Evolutionary conservation across 1,140 invertebrate genomes (phyloP), one percentile per base, ranked within the genome.

Genomic region (Zaprionus ornatus): DNA sequence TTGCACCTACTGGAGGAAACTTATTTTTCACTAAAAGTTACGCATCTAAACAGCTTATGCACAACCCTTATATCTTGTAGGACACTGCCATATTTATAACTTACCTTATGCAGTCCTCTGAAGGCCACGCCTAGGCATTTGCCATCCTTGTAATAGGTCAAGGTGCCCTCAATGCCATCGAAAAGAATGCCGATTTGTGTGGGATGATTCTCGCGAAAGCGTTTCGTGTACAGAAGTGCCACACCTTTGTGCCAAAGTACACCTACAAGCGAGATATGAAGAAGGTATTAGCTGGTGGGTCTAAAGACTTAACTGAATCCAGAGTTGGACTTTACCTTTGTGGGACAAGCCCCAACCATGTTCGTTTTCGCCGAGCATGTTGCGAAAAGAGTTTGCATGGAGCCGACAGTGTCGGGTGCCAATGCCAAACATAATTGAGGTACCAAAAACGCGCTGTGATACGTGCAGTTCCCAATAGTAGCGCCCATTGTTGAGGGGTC

Each of bases 361-460:
- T 45, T 94, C 93, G 82, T 97, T 95, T 91, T 96, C 95, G 9
- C 96, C 96, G 5, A 97, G 91, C 74, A 97, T 91, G 87, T 96
- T 96, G 13, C 95, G 94, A 90, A 96, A 97, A 13, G 94, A 93
- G 79, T 95, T 94, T 0, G 94, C 94, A 76, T 96, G 95, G 0
- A 96, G 92, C 0, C 95, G 91, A 10, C 95, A 95, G 10, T 93
- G 92, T 56, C 93, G 93, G 2, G 96, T 96, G 3, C 95, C 95
- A 7, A 97, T 93, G 29, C 96, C 96, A 74, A 96, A 95, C 96
- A 96, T 96, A 93, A 97, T 96, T 68, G 95, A 96, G 0, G 96
- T 97, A 27, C 96, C 96, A 77, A 96, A 96, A 25, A 96, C 93
- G 35, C 96, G 91, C 76, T 95, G 94, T 0, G 95, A 94, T 0